These are phyloP conservation scores for Crepidodera aurea DNA, from an alignment of 2,888 invertebrate genomes.

Conservation along the genomic window DNA sequence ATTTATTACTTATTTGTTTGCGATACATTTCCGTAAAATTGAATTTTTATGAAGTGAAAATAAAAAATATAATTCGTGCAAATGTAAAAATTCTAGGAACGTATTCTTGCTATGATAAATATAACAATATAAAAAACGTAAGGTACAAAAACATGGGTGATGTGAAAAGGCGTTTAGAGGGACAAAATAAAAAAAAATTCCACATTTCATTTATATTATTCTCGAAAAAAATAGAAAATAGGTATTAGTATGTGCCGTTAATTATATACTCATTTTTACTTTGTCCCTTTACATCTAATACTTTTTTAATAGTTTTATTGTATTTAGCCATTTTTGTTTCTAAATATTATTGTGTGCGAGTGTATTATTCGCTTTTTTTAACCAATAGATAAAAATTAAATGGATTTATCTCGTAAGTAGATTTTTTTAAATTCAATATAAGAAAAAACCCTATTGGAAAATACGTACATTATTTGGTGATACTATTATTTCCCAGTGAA, in stretches of 20 bases:
- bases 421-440: too few relatives aligned
- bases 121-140: conserved; percentile 26
- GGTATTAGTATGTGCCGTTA: neutral
- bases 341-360: neutral
- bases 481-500: too few relatives aligned
- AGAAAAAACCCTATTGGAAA: too few relatives aligned
- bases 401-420: too few relatives aligned
- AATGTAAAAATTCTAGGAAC: conserved; percentile 20
- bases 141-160: conserved; percentile 23
- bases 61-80: conserved; percentile 18
- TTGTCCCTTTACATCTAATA: neutral
- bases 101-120: conserved; percentile 27
- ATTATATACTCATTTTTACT: neutral
- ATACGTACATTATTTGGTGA: too few relatives aligned
- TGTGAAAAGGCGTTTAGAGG: conserved; percentile 3
- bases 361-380: too few relatives aligned
- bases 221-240: neutral
- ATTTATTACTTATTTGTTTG: too few relatives aligned
- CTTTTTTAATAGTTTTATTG: neutral
- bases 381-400: too few relatives aligned
- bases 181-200: conserved; percentile 1
- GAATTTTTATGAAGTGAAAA: too few relatives aligned
- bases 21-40: too few relatives aligned
- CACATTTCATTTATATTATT: neutral
- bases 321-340: conserved; percentile 5